A percentile compares a stretch with the other conserved stretches of the same genome.
Evolutionary conservation across 2,888 invertebrate genomes (phyloP).

Genomic region (Sinohyriopsis cumingii): DNA sequence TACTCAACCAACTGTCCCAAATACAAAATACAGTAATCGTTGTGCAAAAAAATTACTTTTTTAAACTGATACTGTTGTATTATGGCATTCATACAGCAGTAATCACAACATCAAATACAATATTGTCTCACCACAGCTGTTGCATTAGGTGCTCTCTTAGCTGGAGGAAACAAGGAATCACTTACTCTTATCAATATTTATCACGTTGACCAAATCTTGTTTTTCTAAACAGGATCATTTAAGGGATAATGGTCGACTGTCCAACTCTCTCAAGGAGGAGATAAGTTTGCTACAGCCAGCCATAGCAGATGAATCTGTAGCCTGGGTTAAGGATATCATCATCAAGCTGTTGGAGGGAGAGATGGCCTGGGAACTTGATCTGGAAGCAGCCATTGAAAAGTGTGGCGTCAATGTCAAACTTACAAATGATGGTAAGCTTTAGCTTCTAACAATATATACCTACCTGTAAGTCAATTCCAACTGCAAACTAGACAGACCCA

Average conservation of each 20-base stretch:
- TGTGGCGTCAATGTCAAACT: conserved; percentile 68
- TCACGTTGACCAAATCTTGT: background rate
- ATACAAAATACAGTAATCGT: too few species aligned
- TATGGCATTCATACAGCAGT: too few species aligned
- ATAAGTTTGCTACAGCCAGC: conserved; percentile 58
- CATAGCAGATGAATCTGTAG: conserved; percentile 49
- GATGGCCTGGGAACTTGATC: conserved; percentile 60
- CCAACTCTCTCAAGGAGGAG: conserved; percentile 62
- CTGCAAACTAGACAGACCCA: too few species aligned
- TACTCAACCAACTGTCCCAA: too few species aligned
- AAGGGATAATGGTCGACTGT: conserved; percentile 57
- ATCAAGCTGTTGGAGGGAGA: conserved; percentile 53
- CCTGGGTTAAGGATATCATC: conserved; percentile 60
- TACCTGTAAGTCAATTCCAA: too few species aligned
- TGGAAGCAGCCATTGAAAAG: conserved; percentile 63
- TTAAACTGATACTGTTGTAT: too few species aligned
- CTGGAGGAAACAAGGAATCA: too few species aligned
- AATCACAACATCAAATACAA: too few species aligned
- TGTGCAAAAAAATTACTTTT: too few species aligned
- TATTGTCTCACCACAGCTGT: too few species aligned
- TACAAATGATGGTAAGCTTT: conserved; percentile 62
- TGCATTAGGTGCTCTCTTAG: too few species aligned
- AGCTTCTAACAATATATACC: background rate
- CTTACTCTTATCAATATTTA: too few species aligned
- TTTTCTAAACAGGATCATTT: conserved; percentile 56